Base-by-base conservation (phyloP, 2,797 vertebrate species). In the Tapirus indicus region DNA sequence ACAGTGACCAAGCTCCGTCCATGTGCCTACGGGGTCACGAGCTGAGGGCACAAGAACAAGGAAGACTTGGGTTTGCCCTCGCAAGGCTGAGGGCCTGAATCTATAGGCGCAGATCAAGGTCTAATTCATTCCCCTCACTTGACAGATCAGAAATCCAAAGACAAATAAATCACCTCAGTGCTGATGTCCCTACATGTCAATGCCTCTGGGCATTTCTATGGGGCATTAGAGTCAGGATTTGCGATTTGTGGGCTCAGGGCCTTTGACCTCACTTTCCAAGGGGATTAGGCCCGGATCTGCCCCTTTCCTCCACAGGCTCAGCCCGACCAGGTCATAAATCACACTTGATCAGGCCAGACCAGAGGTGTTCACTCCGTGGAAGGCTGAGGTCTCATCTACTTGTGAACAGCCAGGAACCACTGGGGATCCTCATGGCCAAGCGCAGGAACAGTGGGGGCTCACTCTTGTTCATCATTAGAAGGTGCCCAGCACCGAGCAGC, bases 61-160 rank as follows among this genome's bases (percentile, higher is more conserved):
- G 44, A 47, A 29, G 25, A 41, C 2, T 1, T 41, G 38, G 6
- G 5, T 23, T 9, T 23, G 54, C 58, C 58, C 80, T 72, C 14
- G 1, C 1, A 54, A 44, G 35, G 49, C 54, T 49, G 9, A 8
- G 0, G 1, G 3, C n/a, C 68, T 7, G 69, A 23, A 9, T 7
- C 11, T 1, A 25, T 1, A 18, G 21, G 25, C 49, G n/a, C 56
- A 58, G 38, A 58, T n/a, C 32, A 17, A n/a, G 41, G 41, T 41
- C 78, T 29, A 32, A 60, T 60, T 20, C 54, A 12, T 29, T 66
- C 29, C 38, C 16, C 23, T 88, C 49, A 10, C 4, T 47, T 5
- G 71, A 68, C n/a, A 47, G 38, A 25, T 27, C 23, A 17, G 44
- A 89, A 52, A 25, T 78, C 16, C 72, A 27, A 12, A 69, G 44